Percentiles rank a stretch among this genome's conserved stretches.
These are phyloP conservation scores for Clavelina lepadiformis DNA, from an alignment of 23 tunicate species.

Conservation along the genomic window DNA sequence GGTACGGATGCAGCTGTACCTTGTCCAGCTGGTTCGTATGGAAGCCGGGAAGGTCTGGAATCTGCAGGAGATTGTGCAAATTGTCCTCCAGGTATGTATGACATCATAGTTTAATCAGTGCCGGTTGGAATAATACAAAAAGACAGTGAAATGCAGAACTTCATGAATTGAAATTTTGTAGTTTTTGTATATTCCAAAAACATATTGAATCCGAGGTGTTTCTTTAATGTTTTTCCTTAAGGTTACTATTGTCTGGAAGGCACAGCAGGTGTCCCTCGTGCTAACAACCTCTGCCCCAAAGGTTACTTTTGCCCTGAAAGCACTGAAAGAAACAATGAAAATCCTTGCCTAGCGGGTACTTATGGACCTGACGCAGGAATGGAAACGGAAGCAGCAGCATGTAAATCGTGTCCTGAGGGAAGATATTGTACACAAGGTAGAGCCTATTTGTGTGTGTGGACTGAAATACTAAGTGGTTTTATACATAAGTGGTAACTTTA, in stretches of 20 bases:
- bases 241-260: slow-evolving; percentile 80
- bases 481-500: background rate
- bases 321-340: slow-evolving; percentile 21
- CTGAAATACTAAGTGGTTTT: too few species aligned
- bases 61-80: slow-evolving; percentile 41
- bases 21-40: slow-evolving; percentile 84
- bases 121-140: background rate
- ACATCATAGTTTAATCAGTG: background rate
- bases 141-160: background rate
- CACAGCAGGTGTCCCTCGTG: slow-evolving; percentile 60
- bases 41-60: slow-evolving; percentile 17
- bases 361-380: slow-evolving; percentile 54
- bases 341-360: slow-evolving; percentile 75
- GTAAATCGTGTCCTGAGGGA: slow-evolving; percentile 69
- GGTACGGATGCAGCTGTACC: slow-evolving; percentile 33
- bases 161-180: background rate
- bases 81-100: slow-evolving; percentile 71
- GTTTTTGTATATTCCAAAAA: background rate
- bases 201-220: background rate
- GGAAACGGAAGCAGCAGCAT: slow-evolving; percentile 29
- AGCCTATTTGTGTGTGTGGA: too few species aligned
- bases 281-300: slow-evolving; percentile 58
- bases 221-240: slow-evolving; percentile 7
- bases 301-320: slow-evolving; percentile 65
- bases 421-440: slow-evolving; percentile 69